A percentile compares a stretch with the other conserved stretches of the same genome.
Conservation (phyloP, 2,797 vertebrate species). For the Pangasius mekongensis region DNA sequence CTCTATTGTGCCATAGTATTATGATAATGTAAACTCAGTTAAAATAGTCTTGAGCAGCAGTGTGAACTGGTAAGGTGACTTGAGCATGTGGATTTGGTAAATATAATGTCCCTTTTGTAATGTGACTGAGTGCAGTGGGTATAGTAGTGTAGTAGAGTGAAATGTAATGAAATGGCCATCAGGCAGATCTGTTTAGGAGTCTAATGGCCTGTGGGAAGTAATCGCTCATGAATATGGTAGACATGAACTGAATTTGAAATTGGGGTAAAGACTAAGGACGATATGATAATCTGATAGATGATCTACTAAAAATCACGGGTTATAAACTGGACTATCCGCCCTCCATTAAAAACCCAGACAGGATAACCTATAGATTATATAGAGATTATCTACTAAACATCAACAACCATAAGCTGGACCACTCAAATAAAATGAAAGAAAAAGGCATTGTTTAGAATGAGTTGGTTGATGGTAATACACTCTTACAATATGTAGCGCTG, state of each 20-base stretch:
- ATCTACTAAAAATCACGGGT: not conserved
- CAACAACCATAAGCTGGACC: not conserved
- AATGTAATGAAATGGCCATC: constrained; percentile 22
- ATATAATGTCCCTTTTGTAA: not conserved
- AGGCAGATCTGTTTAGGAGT: constrained; percentile 18
- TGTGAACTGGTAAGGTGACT: not conserved
- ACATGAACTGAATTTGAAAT: constrained; percentile 13
- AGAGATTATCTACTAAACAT: too few species aligned
- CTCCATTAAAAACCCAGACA: not conserved
- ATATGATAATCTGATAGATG: not conserved
- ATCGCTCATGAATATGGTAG: constrained; percentile 15
- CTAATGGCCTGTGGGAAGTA: constrained; percentile 18
- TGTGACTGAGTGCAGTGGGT: not conserved
- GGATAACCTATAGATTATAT: too few species aligned
- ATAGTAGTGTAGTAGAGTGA: not conserved
- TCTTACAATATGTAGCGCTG: not conserved
- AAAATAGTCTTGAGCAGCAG: not conserved
- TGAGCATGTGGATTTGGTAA: not conserved
- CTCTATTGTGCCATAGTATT: not conserved
- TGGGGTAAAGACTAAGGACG: not conserved
- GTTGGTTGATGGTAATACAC: not conserved
- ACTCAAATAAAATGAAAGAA: not conserved
- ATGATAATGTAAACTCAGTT: not conserved
- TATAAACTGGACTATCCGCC: not conserved
- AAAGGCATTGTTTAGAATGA: not conserved